phyloP scores from a whole-genome alignment of 2,888 invertebrate species.

The Timema cristinae region DNA sequence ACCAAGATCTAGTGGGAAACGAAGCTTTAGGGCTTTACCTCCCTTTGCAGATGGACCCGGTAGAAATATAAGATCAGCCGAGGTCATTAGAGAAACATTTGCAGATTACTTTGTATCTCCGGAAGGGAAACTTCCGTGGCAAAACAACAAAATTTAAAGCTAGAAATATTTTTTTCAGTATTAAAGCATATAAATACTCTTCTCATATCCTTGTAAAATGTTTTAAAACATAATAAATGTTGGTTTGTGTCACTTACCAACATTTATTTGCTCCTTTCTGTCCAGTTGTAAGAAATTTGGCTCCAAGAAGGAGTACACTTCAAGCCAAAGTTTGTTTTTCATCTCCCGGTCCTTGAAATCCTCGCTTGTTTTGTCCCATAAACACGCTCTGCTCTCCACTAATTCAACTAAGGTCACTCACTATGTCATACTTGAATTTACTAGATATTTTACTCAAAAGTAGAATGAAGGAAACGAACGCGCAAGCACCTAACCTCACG shows the following conservation, averaged over 20 bases:
- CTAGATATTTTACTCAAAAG: background rate
- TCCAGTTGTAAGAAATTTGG: background rate
- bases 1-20: background rate
- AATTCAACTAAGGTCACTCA: background rate
- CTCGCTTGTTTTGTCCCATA: background rate
- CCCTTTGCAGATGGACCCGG: background rate
- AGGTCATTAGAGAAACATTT: background rate
- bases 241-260: background rate
- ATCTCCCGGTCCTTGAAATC: background rate
- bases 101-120: constrained; percentile 11
- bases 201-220: background rate
- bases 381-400: background rate
- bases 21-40: background rate
- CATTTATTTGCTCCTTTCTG: constrained; percentile 10
- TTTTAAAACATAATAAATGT: background rate
- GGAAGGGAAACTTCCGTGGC: background rate
- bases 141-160: background rate
- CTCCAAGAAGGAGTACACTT: background rate
- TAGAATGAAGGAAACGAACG: no score
- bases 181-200: background rate
- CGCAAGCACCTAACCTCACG: no score
- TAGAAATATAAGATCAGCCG: background rate
- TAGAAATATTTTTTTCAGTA: background rate
- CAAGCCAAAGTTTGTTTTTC: background rate
- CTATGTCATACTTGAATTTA: background rate